Conservation (phyloP, 1,140 invertebrate genomes). For the Rhysida immarginata region DNA sequence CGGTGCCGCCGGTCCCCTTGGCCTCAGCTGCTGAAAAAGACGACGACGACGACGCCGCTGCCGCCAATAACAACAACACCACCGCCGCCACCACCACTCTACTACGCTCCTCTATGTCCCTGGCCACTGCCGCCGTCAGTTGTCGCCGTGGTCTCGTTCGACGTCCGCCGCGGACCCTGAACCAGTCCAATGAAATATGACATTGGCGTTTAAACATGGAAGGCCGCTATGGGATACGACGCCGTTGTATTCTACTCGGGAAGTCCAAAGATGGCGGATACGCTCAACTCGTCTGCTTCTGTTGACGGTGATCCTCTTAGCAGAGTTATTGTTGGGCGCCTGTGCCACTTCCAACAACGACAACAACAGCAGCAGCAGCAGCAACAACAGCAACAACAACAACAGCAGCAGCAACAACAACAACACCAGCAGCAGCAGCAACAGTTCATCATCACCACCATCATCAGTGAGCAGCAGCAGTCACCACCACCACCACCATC, state of each 20-base stretch:
- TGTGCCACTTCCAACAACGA: not conserved
- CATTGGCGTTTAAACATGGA: slow-evolving; percentile 11
- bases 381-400: not conserved
- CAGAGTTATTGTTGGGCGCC: not conserved
- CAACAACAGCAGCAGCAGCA: not conserved
- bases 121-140: not conserved
- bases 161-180: not conserved
- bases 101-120: not conserved
- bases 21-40: no score
- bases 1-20: not conserved
- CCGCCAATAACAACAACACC: no score
- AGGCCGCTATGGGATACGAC: slow-evolving; percentile 8
- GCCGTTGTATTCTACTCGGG: no score
- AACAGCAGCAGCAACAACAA: not conserved
- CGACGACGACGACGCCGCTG: no score
- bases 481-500: no score
- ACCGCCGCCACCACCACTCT: no score
- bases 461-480: no score
- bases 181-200: slow-evolving; percentile 13
- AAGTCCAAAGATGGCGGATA: slow-evolving; percentile 10
- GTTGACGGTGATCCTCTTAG: not conserved
- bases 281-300: not conserved
- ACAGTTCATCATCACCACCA: no score
- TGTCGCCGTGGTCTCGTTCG: not conserved
- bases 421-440: no score